Evolutionary conservation across 2,113 vertebrate species (phyloP).

Genomic region (Nibea albiflora): DNA sequence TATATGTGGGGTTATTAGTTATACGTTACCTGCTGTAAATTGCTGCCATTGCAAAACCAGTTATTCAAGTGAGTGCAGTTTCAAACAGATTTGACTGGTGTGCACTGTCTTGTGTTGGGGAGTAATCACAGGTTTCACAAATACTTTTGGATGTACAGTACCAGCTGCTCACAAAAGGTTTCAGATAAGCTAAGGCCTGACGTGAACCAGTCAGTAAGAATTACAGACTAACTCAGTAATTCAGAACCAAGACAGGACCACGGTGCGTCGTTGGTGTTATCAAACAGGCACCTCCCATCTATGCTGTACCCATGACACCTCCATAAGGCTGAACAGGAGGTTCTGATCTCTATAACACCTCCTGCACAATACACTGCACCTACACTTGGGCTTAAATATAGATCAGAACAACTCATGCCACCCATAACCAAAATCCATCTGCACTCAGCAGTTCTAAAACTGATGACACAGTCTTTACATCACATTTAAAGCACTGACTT

Average conservation of each 20-base stretch:
- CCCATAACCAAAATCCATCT: conserved; percentile 40
- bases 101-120: background rate
- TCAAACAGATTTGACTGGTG: background rate
- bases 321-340: conserved; percentile 24
- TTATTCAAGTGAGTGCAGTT: no score
- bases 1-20: background rate
- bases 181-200: no score
- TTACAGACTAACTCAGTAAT: background rate
- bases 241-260: background rate
- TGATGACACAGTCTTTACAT: conserved; percentile 32
- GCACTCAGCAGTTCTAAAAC: conserved; percentile 41
- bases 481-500: conserved; percentile 9
- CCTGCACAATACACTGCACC: conserved; percentile 47
- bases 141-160: background rate
- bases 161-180: no score
- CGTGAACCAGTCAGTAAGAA: no score
- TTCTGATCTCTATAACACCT: background rate
- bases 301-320: conserved; percentile 16
- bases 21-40: background rate
- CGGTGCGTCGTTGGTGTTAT: conserved; percentile 9
- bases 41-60: no score
- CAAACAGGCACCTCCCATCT: conserved; percentile 19
- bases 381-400: conserved; percentile 54
- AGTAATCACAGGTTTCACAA: background rate
- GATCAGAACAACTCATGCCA: conserved; percentile 19